phyloP scores from a whole-genome alignment of 2,797 vertebrate species.

The Acanthis flammea region DNA sequence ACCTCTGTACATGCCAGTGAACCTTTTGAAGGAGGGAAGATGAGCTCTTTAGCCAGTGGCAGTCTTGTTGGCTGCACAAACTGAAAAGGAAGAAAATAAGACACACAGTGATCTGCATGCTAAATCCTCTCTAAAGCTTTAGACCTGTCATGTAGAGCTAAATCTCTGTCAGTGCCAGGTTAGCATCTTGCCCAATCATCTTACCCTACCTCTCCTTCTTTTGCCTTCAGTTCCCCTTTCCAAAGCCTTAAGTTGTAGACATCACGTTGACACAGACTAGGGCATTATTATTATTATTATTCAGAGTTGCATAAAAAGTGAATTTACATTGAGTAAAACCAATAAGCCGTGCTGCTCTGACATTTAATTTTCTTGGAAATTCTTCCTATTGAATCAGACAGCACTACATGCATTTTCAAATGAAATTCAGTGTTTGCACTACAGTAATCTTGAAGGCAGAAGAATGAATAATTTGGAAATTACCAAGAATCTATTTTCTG shows the following conservation, averaged over 20 bases:
- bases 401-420: constrained; percentile 46
- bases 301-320: constrained; percentile 58
- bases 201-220: neutral
- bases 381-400: constrained; percentile 49
- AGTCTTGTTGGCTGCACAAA: neutral
- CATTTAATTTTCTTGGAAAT: constrained; percentile 74
- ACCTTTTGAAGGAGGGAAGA: neutral
- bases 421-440: constrained; percentile 22
- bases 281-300: constrained; percentile 59
- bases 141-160: constrained; percentile 7
- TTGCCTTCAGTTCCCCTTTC: neutral
- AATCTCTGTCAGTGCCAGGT: constrained; percentile 1
- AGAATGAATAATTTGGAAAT: constrained; percentile 15
- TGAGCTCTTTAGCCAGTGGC: neutral
- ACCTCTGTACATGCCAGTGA: neutral
- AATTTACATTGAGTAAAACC: constrained; percentile 69
- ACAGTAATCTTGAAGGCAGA: neutral
- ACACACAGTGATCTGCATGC: neutral
- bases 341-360: constrained; percentile 57
- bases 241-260: constrained; percentile 32
- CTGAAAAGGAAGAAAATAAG: neutral
- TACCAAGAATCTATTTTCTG: neutral
- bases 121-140: constrained; percentile 20
- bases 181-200: neutral
- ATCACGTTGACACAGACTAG: constrained; percentile 32